Base-by-base conservation (phyloP, 2,888 invertebrate genomes). In the Invenusta paracnida region DNA sequence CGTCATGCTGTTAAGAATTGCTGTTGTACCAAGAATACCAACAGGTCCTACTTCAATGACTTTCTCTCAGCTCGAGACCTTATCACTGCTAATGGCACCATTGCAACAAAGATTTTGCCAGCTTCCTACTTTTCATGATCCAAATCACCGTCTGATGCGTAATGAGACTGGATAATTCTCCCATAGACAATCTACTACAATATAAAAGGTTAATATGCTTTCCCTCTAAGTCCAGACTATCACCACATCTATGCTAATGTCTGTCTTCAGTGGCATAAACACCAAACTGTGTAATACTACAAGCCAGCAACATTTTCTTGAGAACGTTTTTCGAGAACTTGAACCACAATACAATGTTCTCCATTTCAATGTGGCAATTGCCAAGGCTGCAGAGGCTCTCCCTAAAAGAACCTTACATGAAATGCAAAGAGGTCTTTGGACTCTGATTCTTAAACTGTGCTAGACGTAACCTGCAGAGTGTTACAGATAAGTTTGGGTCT, bases 41-140 rank as follows among this genome's bases (percentile, higher is more conserved):
- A 83, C 81, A 31, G 31, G 1, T 67, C 84, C 5, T 66, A 11
- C 82, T 29, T 79, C 29, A 0, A 2, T 2, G 25, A 5, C 84
- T 84, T 84, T 82, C 29, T 83, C 73, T 66, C 30, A 82, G 31
- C 82, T 5, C 30, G 82, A 66, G 66, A 84, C 28, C 28, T 84
- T 1, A 23, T 84, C 28, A 66, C 66, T 1, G 67, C 29, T 5
- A 84, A 84, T 28, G 84, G 84, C 23, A 67, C 84, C 66, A 2
- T n/a, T 84, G 66, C 2, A 83, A 25, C 82, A 84, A 82, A 30
- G 82, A 2, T 67, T 84, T 66, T 0, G 2, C 5, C 25, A 84
- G 28, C 82, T 84, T 23, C 84, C 66, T 29, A 84, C 84, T 79
- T 84, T 84, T 82, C 66, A 31, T 66, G 82, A 83, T 29, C 84